Evolutionary conservation across 2,888 invertebrate genomes (phyloP).

Genomic region (Ramazzottius varieornatus): DNA sequence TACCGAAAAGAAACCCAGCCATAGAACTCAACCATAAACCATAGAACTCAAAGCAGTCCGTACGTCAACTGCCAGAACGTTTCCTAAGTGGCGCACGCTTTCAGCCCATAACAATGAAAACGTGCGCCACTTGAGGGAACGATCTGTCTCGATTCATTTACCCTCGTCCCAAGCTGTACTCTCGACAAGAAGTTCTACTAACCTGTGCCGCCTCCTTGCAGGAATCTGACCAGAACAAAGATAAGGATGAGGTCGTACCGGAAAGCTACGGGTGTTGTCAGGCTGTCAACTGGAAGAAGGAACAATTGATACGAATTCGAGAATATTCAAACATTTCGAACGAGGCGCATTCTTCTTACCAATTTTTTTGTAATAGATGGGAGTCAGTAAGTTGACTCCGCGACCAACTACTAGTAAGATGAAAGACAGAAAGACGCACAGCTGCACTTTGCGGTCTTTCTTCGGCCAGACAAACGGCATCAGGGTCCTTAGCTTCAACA

Average conservation of each 20-base stretch:
- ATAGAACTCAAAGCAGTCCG: not conserved
- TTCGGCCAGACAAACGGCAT: conserved; percentile 83
- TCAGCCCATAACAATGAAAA: too few relatives aligned
- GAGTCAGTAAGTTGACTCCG: conserved; percentile 63
- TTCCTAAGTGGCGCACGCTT: too few relatives aligned
- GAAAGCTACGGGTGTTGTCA: conserved; percentile 33
- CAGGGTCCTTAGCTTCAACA: conserved; percentile 47
- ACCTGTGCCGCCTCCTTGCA: conserved; percentile 62
- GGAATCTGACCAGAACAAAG: conserved; percentile 61
- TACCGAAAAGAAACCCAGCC: conserved; percentile 22
- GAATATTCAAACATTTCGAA: too few relatives aligned
- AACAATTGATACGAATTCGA: conserved; percentile 7
- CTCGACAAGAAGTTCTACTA: conserved; percentile 7
- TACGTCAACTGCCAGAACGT: too few relatives aligned
- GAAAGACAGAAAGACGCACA: conserved; percentile 55
- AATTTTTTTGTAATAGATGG: conserved; percentile 69
- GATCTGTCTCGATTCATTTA: conserved; percentile 3
- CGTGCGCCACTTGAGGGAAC: too few relatives aligned
- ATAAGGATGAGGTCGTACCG: conserved; percentile 69
- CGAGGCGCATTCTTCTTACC: conserved; percentile 43
- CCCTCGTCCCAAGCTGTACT: not conserved
- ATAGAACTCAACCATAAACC: not conserved
- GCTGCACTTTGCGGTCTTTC: conserved; percentile 44
- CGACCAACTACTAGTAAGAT: conserved; percentile 46
- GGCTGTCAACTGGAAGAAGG: conserved; percentile 43